Evolutionary conservation across 2,797 vertebrate species (phyloP), one percentile per base, ranked within the genome.

Genomic region (Sciurus vulgaris): DNA sequence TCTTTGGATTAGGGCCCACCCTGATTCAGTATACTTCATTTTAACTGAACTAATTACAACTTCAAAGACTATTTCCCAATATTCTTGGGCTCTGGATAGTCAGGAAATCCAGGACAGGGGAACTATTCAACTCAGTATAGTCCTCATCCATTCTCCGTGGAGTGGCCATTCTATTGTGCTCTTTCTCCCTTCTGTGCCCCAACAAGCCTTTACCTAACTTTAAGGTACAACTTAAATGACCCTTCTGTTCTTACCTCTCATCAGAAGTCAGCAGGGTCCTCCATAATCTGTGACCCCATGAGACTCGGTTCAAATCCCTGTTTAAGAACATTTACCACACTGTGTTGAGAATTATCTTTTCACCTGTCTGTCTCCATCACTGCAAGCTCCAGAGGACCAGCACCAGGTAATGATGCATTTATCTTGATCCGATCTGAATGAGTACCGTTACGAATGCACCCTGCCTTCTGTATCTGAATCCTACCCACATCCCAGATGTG

Each of bases 41-140:
- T 94, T 84, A 91, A 91, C 51, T 86, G 56, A 86, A 94, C 56
- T 84, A 70, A 84, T 59, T 65, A 93, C 4, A 77, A 38, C 51
- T 74, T 2, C 44, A 81, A 94, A 76, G 17, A 35, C 28, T 95
- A 30, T 49, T 85, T 61, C n/a, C 47, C 83, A 91, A 69, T 41
- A 73, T 78, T 79, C 94, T 86, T 56, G 51, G 44, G 47, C 87
- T 90, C 35, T 65, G 41, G 4, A 51, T 65, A 74, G 78, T 56
- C 49, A 76, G 78, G 63, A 69, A 86, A 72, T 89, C 33, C 4
- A 14, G 41, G 14, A 3, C 9, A 11, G 49, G 2, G 59, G 0
- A 2, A 51, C 38, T 76, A 14, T 24, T 90, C 26, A 69, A 74
- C 24, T 61, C 54, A 47, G 22, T 24, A 82, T 13, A 72, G 24